These are phyloP conservation scores for Torymus tubicola DNA, from an alignment of 2,888 invertebrate genomes.

Conservation along the genomic window DNA sequence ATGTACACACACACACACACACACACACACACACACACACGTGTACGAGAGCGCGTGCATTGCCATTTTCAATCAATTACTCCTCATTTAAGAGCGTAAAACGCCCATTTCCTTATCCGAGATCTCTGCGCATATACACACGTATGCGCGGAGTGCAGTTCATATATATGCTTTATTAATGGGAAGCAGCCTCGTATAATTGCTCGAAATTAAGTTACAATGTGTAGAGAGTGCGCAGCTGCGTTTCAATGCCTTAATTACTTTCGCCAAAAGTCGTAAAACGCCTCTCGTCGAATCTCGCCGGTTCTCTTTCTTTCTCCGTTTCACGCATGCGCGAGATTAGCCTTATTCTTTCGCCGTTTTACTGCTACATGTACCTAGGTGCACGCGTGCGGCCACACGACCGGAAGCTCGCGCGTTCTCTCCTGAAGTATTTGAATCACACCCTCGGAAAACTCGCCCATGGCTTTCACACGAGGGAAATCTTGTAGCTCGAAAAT, in stretches of 20 bases:
- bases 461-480: background rate
- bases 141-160: background rate
- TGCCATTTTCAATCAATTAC: slow-evolving; percentile 44
- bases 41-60: background rate
- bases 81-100: slow-evolving; percentile 33
- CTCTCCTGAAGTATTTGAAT: background rate
- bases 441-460: background rate
- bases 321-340: background rate
- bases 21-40: too few relatives aligned
- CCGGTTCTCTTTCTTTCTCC: too few relatives aligned
- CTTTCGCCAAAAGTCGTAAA: slow-evolving; percentile 28
- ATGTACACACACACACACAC: too few relatives aligned
- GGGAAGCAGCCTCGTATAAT: background rate
- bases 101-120: slow-evolving; percentile 44
- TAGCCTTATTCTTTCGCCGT: too few relatives aligned
- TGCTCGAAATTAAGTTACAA: slow-evolving; percentile 22
- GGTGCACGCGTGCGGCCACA: too few relatives aligned
- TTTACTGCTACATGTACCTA: too few relatives aligned
- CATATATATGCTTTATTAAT: slow-evolving; percentile 6
- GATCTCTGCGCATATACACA: slow-evolving; percentile 12
- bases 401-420: background rate
- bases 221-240: background rate
- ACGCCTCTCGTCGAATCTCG: background rate
- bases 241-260: slow-evolving; percentile 11
- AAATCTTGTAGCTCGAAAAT: background rate